Conservation (phyloP, 2,888 invertebrate genomes). For the Sesia apiformis region DNA sequence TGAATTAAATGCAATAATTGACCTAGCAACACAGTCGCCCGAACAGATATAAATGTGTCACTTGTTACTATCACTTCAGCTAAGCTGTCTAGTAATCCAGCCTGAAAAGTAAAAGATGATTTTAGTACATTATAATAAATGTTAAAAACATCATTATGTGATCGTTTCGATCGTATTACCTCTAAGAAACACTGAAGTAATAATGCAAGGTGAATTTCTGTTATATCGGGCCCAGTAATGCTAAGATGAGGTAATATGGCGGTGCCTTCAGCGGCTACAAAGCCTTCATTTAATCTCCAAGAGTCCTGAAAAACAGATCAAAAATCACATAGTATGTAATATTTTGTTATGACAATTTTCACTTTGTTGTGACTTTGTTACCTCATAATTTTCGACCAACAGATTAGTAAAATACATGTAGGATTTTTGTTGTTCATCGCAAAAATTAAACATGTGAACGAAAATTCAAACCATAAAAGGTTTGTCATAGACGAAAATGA, state of each 20-base stretch:
- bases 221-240: slow-evolving; percentile 89
- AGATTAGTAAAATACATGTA: too few relatives aligned
- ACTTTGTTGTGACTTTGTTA: not conserved
- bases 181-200: slow-evolving; percentile 92
- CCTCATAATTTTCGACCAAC: too few relatives aligned
- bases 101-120: slow-evolving; percentile 36
- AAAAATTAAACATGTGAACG: not conserved
- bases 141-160: too few relatives aligned
- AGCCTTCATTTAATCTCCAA: slow-evolving; percentile 94
- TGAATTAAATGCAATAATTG: slow-evolving; percentile 92
- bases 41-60: slow-evolving; percentile 91
- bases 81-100: slow-evolving; percentile 89
- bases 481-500: too few relatives aligned
- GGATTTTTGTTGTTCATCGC: not conserved
- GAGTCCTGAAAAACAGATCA: slow-evolving; percentile 69
- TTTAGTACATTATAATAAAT: too few relatives aligned
- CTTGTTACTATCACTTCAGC: slow-evolving; percentile 93
- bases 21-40: slow-evolving; percentile 91
- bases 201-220: slow-evolving; percentile 92
- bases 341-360: slow-evolving; percentile 4
- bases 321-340: not conserved
- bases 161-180: slow-evolving; percentile 31
- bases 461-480: too few relatives aligned
- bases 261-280: slow-evolving; percentile 94
- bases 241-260: slow-evolving; percentile 90